phyloP scores from a whole-genome alignment of 1,140 invertebrate species.

The Drosophila ogumai region DNA sequence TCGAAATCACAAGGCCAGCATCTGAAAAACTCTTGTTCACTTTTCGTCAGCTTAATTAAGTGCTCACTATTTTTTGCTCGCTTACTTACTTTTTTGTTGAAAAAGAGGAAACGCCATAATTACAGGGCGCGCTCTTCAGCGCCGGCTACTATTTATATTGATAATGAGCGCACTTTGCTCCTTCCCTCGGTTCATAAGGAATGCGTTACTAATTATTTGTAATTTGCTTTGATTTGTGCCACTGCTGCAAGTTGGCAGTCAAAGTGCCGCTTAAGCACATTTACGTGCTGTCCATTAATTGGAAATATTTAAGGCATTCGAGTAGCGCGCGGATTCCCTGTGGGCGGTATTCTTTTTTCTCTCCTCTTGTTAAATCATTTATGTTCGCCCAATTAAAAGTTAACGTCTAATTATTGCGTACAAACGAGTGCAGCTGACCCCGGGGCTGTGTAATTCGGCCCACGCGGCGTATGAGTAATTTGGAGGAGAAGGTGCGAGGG shows the following conservation, averaged over 20 bases:
- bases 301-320: slow-evolving; percentile 34
- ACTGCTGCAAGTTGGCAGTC: slow-evolving; percentile 15
- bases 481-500: not conserved
- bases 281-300: slow-evolving; percentile 64
- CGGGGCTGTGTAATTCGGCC: slow-evolving; percentile 43
- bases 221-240: slow-evolving; percentile 72
- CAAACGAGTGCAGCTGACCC: slow-evolving; percentile 34
- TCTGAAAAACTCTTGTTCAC: slow-evolving; percentile 30
- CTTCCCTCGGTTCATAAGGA: slow-evolving; percentile 16
- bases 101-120: slow-evolving; percentile 56
- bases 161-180: slow-evolving; percentile 57
- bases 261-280: slow-evolving; percentile 65
- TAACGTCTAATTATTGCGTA: slow-evolving; percentile 63
- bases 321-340: not conserved
- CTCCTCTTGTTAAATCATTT: slow-evolving; percentile 53
- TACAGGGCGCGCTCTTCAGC: slow-evolving; percentile 30
- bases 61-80: slow-evolving; percentile 31
- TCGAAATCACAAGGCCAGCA: slow-evolving; percentile 7
- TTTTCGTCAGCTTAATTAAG: slow-evolving; percentile 67
- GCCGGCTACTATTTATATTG: slow-evolving; percentile 16
- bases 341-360: slow-evolving; percentile 18
- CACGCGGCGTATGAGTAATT: slow-evolving; percentile 72
- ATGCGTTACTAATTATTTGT: slow-evolving; percentile 74
- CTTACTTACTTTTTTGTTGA: not conserved
- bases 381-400: slow-evolving; percentile 70